phyloP scores from a whole-genome alignment of 2,888 invertebrate species.

The Archips xylosteana region DNA sequence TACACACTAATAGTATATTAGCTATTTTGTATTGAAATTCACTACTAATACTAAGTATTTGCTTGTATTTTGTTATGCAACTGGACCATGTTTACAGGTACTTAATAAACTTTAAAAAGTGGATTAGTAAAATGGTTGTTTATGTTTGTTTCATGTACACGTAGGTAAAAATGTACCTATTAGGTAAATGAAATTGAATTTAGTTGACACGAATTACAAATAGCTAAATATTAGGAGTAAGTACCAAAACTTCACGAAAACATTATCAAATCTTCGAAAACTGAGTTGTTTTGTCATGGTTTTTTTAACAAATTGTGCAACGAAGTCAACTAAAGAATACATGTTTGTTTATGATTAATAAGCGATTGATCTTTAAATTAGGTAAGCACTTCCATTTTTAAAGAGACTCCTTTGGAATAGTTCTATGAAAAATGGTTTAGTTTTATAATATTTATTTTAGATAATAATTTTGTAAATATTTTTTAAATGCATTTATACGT shows the following conservation, averaged over 20 bases:
- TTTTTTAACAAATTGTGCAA: neutral
- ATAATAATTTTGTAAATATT: constrained; percentile 22
- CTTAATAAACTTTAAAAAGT: too few relatives aligned
- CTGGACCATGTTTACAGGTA: neutral
- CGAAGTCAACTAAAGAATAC: neutral
- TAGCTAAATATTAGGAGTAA: too few relatives aligned
- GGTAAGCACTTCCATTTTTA: neutral
- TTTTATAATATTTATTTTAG: constrained; percentile 20
- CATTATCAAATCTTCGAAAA: neutral
- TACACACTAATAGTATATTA: too few relatives aligned
- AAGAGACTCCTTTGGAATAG: neutral
- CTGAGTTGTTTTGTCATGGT: neutral
- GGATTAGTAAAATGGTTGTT: too few relatives aligned
- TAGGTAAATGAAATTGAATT: too few relatives aligned
- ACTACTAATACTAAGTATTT: too few relatives aligned
- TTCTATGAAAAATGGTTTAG: neutral
- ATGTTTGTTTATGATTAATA: neutral
- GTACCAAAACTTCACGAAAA: neutral
- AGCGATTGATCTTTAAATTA: neutral
- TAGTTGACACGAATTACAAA: too few relatives aligned
- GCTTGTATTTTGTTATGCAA: too few relatives aligned
- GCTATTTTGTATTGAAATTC: too few relatives aligned
- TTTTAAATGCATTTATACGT: constrained; percentile 12
- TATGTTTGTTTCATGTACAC: too few relatives aligned
- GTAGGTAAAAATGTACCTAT: too few relatives aligned